Evolutionary conservation across 2,797 vertebrate species (phyloP), one percentile per base, ranked within the genome.

Genomic region (Alosa sapidissima): DNA sequence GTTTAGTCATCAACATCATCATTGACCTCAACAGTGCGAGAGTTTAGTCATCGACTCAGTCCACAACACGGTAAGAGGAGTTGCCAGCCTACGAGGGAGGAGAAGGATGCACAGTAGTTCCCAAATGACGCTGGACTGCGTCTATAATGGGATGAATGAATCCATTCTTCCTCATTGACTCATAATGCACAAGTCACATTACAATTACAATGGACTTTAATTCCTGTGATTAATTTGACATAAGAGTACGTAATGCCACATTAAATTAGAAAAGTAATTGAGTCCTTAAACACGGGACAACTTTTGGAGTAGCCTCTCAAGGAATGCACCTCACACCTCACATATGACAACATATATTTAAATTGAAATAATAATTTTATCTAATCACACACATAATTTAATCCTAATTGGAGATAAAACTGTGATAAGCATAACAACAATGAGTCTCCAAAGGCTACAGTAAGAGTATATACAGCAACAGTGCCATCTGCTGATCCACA

Each of bases 401-500:
- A 86, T 84, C 88, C 88, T 72, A 88, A 81, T 60, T 81, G 68
- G 60, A 89, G 83, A 88, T 88, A 78, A 85, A 78, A 41, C 89
- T 7, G 55, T 89, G 87, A 87, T 89, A 85, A 88, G 87, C 87
- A 89, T 85, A 92, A 91, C 82, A 72, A 85, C 52, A 85, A 16
- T 89, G 90, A 86, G 87, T 90, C 90, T 86, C 84, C 85, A 60
- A 86, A 81, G 87, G 82, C 83, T 65, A 81, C 7, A 4, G 62
- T 81, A 41, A 19, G 78, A 82, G 88, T 83, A 87, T 84, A 87
- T 86, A 92, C 86, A 90, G 92, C 95, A 95, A 95, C 94, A 95
- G 89, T 94, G 94, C 94, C 93, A 93, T 93, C 94, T 95, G 91
- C 92, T 94, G 94, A 91, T 89, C 89, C 84, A 83, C 86, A 47